Evolutionary conservation across 2,113 vertebrate species (phyloP).

Genomic region (Pelecanus crispus): DNA sequence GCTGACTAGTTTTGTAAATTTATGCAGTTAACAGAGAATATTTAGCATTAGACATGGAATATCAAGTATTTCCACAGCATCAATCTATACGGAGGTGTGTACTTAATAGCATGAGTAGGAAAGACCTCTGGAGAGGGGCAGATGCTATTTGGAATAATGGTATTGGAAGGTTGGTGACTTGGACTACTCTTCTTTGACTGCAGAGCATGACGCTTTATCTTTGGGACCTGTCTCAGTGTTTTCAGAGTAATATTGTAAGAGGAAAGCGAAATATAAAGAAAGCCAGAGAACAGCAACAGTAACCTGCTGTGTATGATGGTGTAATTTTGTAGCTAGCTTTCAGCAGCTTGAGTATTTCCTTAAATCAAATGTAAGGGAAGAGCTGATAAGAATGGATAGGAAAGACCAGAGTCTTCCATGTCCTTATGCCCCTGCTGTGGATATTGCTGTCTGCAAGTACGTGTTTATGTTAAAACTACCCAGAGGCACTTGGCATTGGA

Average conservation of each 20-base stretch:
- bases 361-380: background rate
- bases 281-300: background rate
- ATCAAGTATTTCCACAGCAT: background rate
- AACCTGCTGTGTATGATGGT: background rate
- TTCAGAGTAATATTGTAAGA: background rate
- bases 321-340: background rate
- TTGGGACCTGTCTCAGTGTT: background rate
- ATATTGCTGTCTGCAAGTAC: background rate
- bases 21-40: background rate
- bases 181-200: background rate
- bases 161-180: background rate
- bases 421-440: background rate
- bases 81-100: background rate
- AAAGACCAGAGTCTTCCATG: background rate
- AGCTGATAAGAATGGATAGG: background rate
- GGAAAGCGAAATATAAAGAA: background rate
- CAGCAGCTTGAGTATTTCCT: background rate
- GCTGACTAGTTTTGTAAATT: background rate
- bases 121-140: background rate
- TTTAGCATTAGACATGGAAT: background rate
- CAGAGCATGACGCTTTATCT: background rate
- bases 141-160: background rate
- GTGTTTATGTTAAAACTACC: background rate
- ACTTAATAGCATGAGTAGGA: background rate
- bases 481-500: background rate